Base-by-base conservation (phyloP, 2,113 vertebrate species). In the Probosciger aterrimus region DNA sequence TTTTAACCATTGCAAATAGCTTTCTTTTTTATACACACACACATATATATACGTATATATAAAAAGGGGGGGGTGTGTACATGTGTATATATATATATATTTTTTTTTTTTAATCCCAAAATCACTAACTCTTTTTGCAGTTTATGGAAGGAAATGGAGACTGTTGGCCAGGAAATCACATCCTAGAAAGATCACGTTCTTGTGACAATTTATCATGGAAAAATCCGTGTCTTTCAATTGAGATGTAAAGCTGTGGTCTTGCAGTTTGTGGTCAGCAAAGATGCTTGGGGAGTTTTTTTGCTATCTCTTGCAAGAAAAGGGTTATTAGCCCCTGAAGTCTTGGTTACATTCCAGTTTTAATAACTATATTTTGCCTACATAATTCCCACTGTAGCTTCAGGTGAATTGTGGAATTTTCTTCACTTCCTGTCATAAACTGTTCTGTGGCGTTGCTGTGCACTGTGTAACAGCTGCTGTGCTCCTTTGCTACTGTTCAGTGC, bases 311-410 rank as follows among this genome's bases (percentile, higher is more conserved):
- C 68, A 97, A 96, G 74, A 87, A 84, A 83, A 90, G 57, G 82
- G 49, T 96, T 97, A 96, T 96, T 97, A 95, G 95, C 77, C 93
- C 88, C 86, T 89, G 89, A 92, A 95, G 95, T 93, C 83, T 92
- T 95, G 91, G 95, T 94, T 77, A 46, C 70, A 77, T 93, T 94
- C 93, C 93, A 95, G 4, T 91, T 94, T 95, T 96, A 93, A 95
- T 96, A 95, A 96, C 94, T 94, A 49, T 88, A 85, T 92, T 94
- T 95, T 95, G 86, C 91, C 93, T 92, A 28, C n/a, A 62, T 85
- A 86, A 91, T 93, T 95, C 93, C 88, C 41, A 79, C 77, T 94
- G 83, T 95, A 96, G 81, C 77, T 95, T 96, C 93, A 97, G 86
- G 93, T 96, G 88, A 81, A 94, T 78, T 94, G 88, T 80, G 94